Evolutionary conservation across 2,888 invertebrate species (phyloP), one percentile per base, ranked within the genome.

Genomic region (Lathronympha strigana): DNA sequence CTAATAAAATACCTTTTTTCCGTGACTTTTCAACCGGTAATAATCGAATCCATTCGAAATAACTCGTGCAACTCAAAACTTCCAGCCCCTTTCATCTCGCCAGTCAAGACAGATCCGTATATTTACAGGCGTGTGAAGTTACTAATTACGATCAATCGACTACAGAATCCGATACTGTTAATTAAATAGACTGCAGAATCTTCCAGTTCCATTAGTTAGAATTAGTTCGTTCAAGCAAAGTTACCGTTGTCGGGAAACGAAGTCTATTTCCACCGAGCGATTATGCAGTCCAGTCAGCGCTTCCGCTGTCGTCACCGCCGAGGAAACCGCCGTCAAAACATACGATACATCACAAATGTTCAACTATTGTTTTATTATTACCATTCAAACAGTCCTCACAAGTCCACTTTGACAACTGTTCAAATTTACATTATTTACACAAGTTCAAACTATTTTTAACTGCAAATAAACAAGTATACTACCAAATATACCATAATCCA

Each of bases 241-340:
- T 86, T 85, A 87, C 87, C 83, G 79, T 80, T 81, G 71, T 72
- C 75, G 74, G 70, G 71, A 76, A 69, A 70, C 73, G 71, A 66
- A 69, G 74, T 84, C 84, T 89, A 89, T 89, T 90, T 88, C 76
- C 75, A 82, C 81, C 79, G 73, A 76, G 72, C 72, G 73, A 77
- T 74, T 74, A 77, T 77, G 77, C 74, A 74, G 76, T 76, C 76
- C 73, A 74, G 68, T 73, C 88, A 85, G 87, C 72, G 47, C 63
- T 61, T 66, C 62, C 76, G 76, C 70, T 75, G 78, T 73, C 74
- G 75, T 63, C 72, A 63, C 61, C 58, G 60, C 69, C 67, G 83
- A 82, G 87, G 88, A 88, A 87, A 73, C 79, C 70, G 80, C 73
- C 80, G 79, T 85, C 87, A 84, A 82, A 84, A 81, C 79, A 79